Percentiles rank a stretch among this genome's conserved stretches.
phyloP scores from a whole-genome alignment of 2,113 vertebrate species.

The Chlamydotis undulata region DNA sequence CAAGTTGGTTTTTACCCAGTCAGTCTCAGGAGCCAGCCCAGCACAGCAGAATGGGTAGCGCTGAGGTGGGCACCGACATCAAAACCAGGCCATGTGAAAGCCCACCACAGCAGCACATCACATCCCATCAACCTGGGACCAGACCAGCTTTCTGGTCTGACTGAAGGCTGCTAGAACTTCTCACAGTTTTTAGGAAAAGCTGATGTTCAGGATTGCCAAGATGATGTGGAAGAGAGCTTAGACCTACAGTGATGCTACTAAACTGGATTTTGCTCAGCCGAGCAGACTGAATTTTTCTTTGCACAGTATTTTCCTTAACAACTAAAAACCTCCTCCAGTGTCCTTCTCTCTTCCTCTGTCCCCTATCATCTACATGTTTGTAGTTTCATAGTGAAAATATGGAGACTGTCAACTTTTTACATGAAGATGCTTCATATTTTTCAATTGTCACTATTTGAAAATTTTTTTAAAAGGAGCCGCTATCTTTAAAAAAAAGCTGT shows the following conservation, averaged over 20 bases:
- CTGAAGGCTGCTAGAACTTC: neutral
- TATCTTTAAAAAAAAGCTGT: neutral
- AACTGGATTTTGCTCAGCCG: neutral
- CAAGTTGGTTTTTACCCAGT: neutral
- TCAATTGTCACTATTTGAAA: neutral
- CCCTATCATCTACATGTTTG: neutral
- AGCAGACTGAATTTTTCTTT: neutral
- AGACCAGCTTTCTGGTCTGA: neutral
- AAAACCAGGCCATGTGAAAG: neutral
- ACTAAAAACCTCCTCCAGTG: neutral
- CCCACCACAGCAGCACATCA: neutral
- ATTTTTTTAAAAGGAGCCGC: neutral
- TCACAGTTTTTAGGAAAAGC: neutral
- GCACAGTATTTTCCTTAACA: neutral
- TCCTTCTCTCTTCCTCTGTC: neutral
- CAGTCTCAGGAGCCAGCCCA: neutral
- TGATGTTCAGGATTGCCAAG: neutral
- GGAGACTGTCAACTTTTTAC: neutral
- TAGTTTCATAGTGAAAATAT: neutral
- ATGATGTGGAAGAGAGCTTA: neutral
- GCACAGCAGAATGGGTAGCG: neutral
- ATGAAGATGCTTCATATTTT: accelerated
- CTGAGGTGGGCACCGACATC: neutral
- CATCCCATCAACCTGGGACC: neutral
- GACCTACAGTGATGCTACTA: neutral